These are phyloP conservation scores for Anguilla rostrata DNA, from an alignment of 2,113 vertebrate genomes.

Conservation along the genomic window DNA sequence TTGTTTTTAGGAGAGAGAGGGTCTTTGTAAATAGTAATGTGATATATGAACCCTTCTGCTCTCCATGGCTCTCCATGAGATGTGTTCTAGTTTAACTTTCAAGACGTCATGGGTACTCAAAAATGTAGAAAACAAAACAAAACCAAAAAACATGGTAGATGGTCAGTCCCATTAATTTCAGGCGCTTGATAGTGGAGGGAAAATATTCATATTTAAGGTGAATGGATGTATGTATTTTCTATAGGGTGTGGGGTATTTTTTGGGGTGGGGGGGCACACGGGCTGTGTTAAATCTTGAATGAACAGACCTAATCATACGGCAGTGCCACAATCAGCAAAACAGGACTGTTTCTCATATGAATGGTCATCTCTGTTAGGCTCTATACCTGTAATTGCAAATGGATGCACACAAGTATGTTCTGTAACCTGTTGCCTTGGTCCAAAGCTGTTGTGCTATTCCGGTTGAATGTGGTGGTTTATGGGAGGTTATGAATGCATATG, in stretches of 20 bases:
- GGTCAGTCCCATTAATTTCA: not conserved
- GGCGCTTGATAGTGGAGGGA: not conserved
- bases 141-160: not conserved
- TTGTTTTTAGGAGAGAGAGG: not conserved
- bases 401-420: not conserved
- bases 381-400: constrained; percentile 27
- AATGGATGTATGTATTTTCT: constrained; percentile 16
- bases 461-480: constrained; percentile 33
- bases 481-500: not conserved
- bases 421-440: constrained; percentile 30
- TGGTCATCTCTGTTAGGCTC: constrained; percentile 31
- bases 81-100: constrained; percentile 13
- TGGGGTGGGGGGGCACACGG: not conserved
- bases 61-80: not conserved
- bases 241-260: not conserved
- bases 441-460: constrained; percentile 31
- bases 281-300: not conserved
- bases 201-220: constrained; percentile 21
- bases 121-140: not conserved
- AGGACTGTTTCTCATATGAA: constrained; percentile 30
- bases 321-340: constrained; percentile 33
- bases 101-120: not conserved
- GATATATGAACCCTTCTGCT: not conserved
- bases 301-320: not conserved
- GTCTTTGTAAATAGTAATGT: not conserved